Percentiles rank a stretch among this genome's conserved stretches.
These are phyloP conservation scores for Cephonodes hylas DNA, from an alignment of 2,888 invertebrate species.

Conservation along the genomic window DNA sequence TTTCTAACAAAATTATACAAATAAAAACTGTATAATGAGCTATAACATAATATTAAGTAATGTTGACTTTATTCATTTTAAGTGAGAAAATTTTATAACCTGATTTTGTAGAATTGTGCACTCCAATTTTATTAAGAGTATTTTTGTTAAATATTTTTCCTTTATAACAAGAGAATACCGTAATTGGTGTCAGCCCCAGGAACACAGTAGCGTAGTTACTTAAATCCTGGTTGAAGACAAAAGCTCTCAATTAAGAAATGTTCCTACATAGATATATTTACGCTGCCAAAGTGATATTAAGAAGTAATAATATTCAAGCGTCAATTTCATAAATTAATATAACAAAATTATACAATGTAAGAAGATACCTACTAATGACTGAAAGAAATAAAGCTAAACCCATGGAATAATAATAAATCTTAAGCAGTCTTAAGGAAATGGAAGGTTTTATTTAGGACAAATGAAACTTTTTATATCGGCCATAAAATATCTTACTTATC, in stretches of 20 bases:
- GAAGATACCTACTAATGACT: too few relatives aligned
- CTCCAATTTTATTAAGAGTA: background rate
- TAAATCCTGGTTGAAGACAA: background rate
- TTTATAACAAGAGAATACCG: background rate
- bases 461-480: background rate
- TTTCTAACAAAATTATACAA: too few relatives aligned
- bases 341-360: too few relatives aligned
- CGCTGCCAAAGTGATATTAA: too few relatives aligned
- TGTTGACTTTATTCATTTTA: too few relatives aligned
- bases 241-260: background rate
- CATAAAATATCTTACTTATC: too few relatives aligned
- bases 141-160: background rate
- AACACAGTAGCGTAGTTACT: background rate
- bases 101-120: background rate
- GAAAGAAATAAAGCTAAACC: too few relatives aligned
- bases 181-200: background rate
- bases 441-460: background rate
- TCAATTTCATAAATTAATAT: too few relatives aligned
- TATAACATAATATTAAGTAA: too few relatives aligned
- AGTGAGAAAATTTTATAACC: background rate
- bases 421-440: background rate
- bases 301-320: too few relatives aligned
- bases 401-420: background rate
- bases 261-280: too few relatives aligned
- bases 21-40: too few relatives aligned